These are phyloP conservation scores for Ectropis crepuscularia DNA, from an alignment of 2,888 invertebrate genomes.

Conservation along the genomic window DNA sequence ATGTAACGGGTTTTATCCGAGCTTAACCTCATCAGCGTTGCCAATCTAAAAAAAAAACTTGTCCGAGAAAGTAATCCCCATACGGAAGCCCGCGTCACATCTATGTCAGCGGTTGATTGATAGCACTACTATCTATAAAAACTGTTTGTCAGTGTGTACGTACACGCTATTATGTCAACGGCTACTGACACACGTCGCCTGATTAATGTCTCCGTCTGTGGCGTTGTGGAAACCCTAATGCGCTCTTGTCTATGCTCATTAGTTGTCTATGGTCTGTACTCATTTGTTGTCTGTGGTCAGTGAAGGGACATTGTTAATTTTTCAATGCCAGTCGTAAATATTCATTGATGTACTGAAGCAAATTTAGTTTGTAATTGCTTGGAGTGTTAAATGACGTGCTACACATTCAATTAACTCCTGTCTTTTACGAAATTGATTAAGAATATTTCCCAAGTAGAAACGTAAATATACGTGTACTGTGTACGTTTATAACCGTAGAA, in stretches of 20 bases:
- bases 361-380: conserved; percentile 27
- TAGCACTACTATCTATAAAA: conserved; percentile 65
- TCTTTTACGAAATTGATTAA: neutral
- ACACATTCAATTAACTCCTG: conserved; percentile 24
- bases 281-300: conserved; percentile 68
- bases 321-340: conserved; percentile 33
- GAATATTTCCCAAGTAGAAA: too few relatives aligned
- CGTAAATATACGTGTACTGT: too few relatives aligned
- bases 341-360: conserved; percentile 24
- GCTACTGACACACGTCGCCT: conserved; percentile 62
- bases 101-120: conserved; percentile 65
- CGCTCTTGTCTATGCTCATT: conserved; percentile 59
- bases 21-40: conserved; percentile 11
- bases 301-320: conserved; percentile 40
- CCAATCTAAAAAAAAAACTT: conserved; percentile 17
- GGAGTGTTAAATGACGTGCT: conserved; percentile 25
- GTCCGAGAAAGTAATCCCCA: conserved; percentile 63
- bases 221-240: conserved; percentile 63
- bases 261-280: conserved; percentile 55
- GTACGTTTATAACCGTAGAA: too few relatives aligned
- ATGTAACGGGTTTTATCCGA: conserved; percentile 12
- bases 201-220: conserved; percentile 71
- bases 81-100: conserved; percentile 71
- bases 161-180: conserved; percentile 76
- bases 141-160: conserved; percentile 65